Conservation (phyloP, 2,113 vertebrate species). For the Boulengeromyrus knoepffleri region DNA sequence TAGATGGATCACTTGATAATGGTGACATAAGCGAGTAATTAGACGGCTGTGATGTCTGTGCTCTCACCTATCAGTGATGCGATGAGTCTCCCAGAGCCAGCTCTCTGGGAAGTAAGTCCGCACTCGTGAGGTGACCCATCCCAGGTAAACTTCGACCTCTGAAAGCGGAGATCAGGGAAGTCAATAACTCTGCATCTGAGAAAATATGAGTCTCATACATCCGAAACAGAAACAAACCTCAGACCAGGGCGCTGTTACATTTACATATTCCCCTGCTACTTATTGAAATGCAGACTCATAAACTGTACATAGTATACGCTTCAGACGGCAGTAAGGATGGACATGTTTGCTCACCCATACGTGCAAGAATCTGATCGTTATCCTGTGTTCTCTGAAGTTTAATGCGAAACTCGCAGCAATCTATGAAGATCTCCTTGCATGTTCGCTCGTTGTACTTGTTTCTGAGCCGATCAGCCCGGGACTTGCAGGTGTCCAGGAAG, state of each 20-base stretch:
- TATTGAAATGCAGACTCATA: neutral
- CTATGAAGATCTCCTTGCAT: conserved; percentile 49
- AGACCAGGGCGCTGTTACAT: neutral
- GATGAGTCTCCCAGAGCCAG: conserved; percentile 89
- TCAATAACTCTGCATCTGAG: neutral
- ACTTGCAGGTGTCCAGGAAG: conserved; percentile 44
- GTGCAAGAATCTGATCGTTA: conserved; percentile 47
- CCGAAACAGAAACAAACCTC: neutral
- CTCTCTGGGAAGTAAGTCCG: conserved; percentile 92
- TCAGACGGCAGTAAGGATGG: neutral
- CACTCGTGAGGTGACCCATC: conserved; percentile 55
- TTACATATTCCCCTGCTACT: neutral
- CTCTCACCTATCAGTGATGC: conserved; percentile 44
- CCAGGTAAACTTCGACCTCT: conserved; percentile 61
- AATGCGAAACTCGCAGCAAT: conserved; percentile 60
- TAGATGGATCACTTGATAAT: neutral
- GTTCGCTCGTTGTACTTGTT: neutral
- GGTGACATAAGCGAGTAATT: neutral
- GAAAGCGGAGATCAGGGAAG: neutral
- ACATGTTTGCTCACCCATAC: conserved; percentile 59
- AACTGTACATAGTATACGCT: neutral
- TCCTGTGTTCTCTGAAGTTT: neutral
- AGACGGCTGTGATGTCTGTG: neutral
- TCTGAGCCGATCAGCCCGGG: conserved; percentile 24
- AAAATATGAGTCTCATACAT: neutral